Conservation (phyloP, 92 coral and sea anemone species). For the Phenganax marumi region DNA sequence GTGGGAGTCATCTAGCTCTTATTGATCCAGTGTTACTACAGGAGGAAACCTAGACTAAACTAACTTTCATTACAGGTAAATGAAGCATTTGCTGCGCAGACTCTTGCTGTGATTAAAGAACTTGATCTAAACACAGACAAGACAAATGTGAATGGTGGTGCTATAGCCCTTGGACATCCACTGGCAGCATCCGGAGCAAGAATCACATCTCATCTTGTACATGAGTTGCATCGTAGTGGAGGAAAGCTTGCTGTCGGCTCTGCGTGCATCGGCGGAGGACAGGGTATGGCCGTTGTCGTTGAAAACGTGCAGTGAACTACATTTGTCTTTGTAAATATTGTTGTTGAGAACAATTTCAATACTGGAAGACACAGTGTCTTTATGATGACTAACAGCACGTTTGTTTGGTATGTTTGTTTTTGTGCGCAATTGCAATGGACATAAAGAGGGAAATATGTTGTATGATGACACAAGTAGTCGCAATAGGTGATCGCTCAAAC, state of each 20-base stretch:
- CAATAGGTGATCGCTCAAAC: too few relatives aligned
- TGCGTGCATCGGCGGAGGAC: slow-evolving; percentile 98
- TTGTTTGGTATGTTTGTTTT: too few relatives aligned
- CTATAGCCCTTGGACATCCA: slow-evolving; percentile 92
- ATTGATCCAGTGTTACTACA: not conserved
- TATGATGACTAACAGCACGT: too few relatives aligned
- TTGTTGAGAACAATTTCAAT: not conserved
- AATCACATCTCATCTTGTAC: slow-evolving; percentile 82
- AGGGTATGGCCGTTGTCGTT: slow-evolving; percentile 85
- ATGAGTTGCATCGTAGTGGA: slow-evolving; percentile 77
- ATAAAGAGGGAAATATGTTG: too few relatives aligned
- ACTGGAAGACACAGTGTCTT: not conserved
- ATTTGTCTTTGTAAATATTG: not conserved
- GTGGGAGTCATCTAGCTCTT: not conserved
- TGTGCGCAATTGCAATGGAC: too few relatives aligned
- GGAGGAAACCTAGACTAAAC: not conserved
- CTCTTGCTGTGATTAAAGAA: slow-evolving; percentile 85
- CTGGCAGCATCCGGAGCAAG: slow-evolving; percentile 95
- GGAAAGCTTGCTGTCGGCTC: slow-evolving; percentile 81
- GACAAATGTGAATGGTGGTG: slow-evolving; percentile 92
- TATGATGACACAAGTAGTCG: too few relatives aligned
- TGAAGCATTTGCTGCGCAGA: slow-evolving; percentile 97
- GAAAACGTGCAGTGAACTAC: slow-evolving; percentile 67
- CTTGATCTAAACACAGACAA: slow-evolving; percentile 76
- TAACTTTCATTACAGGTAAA: slow-evolving; percentile 64